Base-by-base conservation (phyloP, 2,797 vertebrate species). In the Setipinna tenuifilis region DNA sequence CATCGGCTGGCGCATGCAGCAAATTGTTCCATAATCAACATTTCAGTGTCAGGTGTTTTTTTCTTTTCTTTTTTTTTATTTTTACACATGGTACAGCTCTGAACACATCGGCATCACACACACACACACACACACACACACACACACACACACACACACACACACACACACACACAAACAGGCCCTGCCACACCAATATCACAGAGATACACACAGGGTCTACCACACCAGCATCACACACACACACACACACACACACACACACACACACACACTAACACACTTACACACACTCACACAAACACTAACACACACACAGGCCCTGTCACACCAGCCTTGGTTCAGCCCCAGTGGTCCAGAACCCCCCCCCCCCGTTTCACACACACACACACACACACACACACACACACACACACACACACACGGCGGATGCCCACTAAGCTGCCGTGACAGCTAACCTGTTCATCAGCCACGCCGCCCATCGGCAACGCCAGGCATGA, bases 371-470 rank as follows among this genome's bases (percentile, higher is more conserved):
- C 35, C 35, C 35, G 35, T 2, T 41, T 41, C 2, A n/a, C n/a
- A n/a, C n/a, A n/a, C n/a, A n/a, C n/a, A n/a, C n/a, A n/a, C n/a
- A n/a, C n/a, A n/a, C n/a, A n/a, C n/a, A n/a, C n/a, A n/a, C n/a
- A n/a, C n/a, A n/a, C n/a, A n/a, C n/a, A n/a, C n/a, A n/a, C n/a
- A n/a, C n/a, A n/a, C n/a, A n/a, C n/a, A n/a, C n/a, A n/a, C n/a
- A n/a, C n/a, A n/a, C n/a, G n/a, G n/a, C n/a, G 81, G 88, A 90
- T 93, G 90, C 90, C 92, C 89, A 91, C 88, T 95, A 92, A 95
- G 89, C 89, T 83, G 88, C 92, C 92, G 87, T 94, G 95, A 93
- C 93, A 94, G 94, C 91, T 91, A 94, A 93, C 93, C 91, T 90
- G 89, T 93, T 94, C 92, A 92, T 91, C 93, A 89, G 90, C 93